phyloP scores from a whole-genome alignment of 2,797 vertebrate species.

The Pachyuromys duprasi region DNA sequence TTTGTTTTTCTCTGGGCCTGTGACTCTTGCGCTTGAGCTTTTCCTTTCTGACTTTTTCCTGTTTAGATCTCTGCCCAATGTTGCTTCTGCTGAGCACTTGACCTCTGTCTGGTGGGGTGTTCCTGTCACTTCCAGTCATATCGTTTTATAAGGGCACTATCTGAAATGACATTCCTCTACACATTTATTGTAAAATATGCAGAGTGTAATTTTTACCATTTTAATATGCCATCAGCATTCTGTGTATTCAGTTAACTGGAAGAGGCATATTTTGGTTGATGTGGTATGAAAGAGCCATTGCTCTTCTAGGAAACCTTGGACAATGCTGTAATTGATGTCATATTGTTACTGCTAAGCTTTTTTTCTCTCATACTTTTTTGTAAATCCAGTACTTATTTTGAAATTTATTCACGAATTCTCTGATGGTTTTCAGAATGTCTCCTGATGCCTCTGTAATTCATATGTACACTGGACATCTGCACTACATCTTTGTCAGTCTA shows the following conservation, averaged over 20 bases:
- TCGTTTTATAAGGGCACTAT: not conserved
- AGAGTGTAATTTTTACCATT: not conserved
- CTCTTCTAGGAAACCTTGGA: not conserved
- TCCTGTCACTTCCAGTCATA: not conserved
- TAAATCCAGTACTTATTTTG: slow-evolving; percentile 11
- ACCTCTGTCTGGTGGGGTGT: not conserved
- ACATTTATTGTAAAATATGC: not conserved
- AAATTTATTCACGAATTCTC: not conserved
- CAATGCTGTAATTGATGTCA: slow-evolving; percentile 36
- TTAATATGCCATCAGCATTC: not conserved
- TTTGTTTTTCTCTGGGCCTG: not conserved
- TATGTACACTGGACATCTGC: not conserved
- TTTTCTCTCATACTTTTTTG: not conserved
- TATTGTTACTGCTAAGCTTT: not conserved
- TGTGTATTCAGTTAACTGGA: not conserved
- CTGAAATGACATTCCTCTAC: not conserved
- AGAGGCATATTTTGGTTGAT: not conserved
- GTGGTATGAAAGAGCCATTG: not conserved
- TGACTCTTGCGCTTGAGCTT: not conserved
- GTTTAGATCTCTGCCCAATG: not conserved
- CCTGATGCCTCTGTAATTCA: not conserved
- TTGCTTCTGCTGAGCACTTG: not conserved
- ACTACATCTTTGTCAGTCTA: not conserved
- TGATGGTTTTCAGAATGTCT: not conserved
- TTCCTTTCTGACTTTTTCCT: not conserved